Conservation (phyloP, 2,888 invertebrate genomes). For the Rhamnusium bicolor region DNA sequence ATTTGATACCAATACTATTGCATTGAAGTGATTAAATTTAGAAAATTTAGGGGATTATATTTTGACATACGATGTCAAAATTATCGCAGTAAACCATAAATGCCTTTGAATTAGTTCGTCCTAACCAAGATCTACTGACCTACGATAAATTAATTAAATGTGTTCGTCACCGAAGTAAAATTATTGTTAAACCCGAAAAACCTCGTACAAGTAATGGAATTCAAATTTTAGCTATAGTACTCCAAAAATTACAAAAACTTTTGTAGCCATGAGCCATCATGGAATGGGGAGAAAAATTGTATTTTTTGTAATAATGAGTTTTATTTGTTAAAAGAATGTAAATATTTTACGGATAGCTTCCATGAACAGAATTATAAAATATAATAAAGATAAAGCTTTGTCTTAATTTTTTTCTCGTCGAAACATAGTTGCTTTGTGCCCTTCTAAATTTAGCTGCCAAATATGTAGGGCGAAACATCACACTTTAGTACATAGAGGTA, state of each 20-base stretch:
- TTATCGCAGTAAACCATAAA: conserved; percentile 14
- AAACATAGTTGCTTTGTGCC: conserved; percentile 9
- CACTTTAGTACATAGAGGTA: conserved; percentile 8
- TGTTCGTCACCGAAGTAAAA: conserved; percentile 6
- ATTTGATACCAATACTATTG: conserved; percentile 17
- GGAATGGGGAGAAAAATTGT: conserved; percentile 15
- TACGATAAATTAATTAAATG: neutral
- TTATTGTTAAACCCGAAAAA: conserved; percentile 13
- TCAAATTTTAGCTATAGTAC: neutral
- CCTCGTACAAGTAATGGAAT: neutral
- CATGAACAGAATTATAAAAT: neutral
- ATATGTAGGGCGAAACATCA: conserved; percentile 22
- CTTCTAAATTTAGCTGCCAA: conserved; percentile 7
- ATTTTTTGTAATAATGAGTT: conserved; percentile 10
- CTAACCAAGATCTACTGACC: neutral
- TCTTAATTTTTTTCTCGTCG: conserved; percentile 25
- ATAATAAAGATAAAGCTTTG: conserved; percentile 17
- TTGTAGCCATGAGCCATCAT: conserved; percentile 1
- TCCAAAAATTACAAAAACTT: conserved; percentile 12
- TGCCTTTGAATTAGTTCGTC: conserved; percentile 14
- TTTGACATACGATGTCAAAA: conserved; percentile 9
- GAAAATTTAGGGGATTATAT: conserved; percentile 14
- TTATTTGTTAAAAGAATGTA: conserved; percentile 28
- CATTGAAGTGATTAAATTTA: conserved; percentile 18
- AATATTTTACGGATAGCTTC: neutral